A percentile compares a stretch with the other conserved stretches of the same genome.
phyloP scores from a whole-genome alignment of 2,797 vertebrate species.

The Petrocephalus sullivani region DNA sequence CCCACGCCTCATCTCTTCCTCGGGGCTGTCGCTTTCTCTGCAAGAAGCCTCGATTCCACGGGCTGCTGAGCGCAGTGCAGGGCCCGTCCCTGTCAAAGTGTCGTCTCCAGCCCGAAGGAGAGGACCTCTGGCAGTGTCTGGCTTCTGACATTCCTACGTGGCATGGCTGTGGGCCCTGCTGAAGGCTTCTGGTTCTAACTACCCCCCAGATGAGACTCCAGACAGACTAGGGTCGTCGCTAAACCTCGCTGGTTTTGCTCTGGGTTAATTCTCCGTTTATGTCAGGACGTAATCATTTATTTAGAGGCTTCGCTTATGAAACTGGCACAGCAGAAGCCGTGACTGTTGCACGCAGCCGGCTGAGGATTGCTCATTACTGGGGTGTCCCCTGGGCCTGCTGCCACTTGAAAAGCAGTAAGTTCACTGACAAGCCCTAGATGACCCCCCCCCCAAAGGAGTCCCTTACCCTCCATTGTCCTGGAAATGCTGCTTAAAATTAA shows the following conservation, averaged over 20 bases:
- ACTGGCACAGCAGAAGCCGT: background rate
- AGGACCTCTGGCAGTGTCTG: background rate
- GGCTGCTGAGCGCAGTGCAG: background rate
- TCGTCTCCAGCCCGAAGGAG: background rate
- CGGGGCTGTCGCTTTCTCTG: background rate
- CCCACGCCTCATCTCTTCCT: background rate
- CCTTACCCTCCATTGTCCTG: background rate
- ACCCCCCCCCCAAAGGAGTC: background rate
- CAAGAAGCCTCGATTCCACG: background rate
- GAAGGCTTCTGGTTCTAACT: background rate
- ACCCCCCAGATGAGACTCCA: background rate
- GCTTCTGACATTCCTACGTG: background rate
- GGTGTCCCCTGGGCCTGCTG: background rate
- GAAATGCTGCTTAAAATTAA: constrained; percentile 10
- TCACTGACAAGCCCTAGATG: background rate
- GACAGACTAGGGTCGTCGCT: background rate
- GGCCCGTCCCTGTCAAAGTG: background rate
- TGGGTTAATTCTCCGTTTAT: background rate
- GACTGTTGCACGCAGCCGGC: background rate
- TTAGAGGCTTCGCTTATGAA: background rate
- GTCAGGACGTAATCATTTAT: background rate
- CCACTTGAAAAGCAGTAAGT: background rate
- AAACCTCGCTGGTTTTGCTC: background rate
- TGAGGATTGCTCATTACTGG: background rate
- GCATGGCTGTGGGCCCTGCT: background rate